Evolutionary conservation across 2,113 vertebrate species (phyloP).

Genomic region (Morphnarchus princeps): DNA sequence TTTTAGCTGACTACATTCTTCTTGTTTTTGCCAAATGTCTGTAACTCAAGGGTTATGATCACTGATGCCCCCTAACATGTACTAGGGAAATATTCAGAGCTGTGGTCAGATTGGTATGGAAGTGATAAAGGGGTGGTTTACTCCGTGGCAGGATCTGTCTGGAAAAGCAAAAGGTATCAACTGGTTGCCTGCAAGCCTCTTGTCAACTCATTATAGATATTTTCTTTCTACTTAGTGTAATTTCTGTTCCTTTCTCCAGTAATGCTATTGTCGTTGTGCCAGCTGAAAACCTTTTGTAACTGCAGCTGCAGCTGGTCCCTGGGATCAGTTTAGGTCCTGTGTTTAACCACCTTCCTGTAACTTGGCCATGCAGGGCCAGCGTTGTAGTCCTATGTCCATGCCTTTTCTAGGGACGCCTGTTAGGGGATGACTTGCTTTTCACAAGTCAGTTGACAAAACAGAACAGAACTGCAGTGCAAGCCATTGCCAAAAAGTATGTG

Average conservation of each 20-base stretch:
- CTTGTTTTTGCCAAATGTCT: not conserved
- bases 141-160: not conserved
- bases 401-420: not conserved
- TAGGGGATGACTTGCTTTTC: not conserved
- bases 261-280: not conserved
- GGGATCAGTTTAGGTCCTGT: not conserved
- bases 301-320: not conserved
- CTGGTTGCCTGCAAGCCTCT: not conserved
- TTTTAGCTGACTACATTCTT: not conserved
- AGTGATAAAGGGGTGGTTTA: not conserved
- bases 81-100: not conserved
- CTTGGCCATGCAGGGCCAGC: not conserved
- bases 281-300: not conserved
- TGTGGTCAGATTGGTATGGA: not conserved
- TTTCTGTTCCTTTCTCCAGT: not conserved
- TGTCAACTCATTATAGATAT: not conserved
- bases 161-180: not conserved
- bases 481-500: not conserved
- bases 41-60: not conserved
- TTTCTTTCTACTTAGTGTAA: not conserved
- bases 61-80: accelerated
- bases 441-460: not conserved
- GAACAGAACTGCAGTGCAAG: not conserved
- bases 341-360: not conserved
- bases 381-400: not conserved